Conservation (phyloP, 2,888 invertebrate genomes). For the Reticulitermes lucifugus region DNA sequence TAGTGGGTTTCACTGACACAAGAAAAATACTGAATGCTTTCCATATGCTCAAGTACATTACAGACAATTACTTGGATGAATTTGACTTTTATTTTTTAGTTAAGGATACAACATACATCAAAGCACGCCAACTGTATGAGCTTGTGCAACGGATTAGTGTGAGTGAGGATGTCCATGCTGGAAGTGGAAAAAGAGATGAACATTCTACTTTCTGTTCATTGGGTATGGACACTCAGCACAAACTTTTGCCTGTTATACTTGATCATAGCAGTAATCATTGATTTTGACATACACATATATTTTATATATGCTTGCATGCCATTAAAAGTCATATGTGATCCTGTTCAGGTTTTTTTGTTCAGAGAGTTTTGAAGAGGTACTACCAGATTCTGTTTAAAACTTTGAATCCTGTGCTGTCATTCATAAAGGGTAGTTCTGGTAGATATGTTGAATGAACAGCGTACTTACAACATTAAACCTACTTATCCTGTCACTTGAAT, state of each 20-base stretch:
- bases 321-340: no score
- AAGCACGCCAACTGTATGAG: slow-evolving; percentile 79
- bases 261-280: neutral
- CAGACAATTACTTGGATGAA: slow-evolving; percentile 88
- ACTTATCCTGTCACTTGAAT: no score
- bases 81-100: slow-evolving; percentile 94
- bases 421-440: no score
- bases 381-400: no score
- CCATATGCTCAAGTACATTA: slow-evolving; percentile 89
- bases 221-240: slow-evolving; percentile 64
- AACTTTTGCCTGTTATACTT: neutral
- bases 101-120: slow-evolving; percentile 86
- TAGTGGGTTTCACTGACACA: slow-evolving; percentile 90
- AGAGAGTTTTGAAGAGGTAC: no score
- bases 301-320: slow-evolving; percentile 37
- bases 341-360: no score
- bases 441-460: no score
- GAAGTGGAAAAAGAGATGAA: slow-evolving; percentile 69
- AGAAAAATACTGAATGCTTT: slow-evolving; percentile 82
- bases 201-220: slow-evolving; percentile 74
- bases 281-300: slow-evolving; percentile 24
- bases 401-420: no score
- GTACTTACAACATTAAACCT: no score
- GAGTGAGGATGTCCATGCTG: slow-evolving; percentile 87
- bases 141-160: slow-evolving; percentile 84